Conservation (phyloP, 1,140 invertebrate species). For the Mya arenaria region DNA sequence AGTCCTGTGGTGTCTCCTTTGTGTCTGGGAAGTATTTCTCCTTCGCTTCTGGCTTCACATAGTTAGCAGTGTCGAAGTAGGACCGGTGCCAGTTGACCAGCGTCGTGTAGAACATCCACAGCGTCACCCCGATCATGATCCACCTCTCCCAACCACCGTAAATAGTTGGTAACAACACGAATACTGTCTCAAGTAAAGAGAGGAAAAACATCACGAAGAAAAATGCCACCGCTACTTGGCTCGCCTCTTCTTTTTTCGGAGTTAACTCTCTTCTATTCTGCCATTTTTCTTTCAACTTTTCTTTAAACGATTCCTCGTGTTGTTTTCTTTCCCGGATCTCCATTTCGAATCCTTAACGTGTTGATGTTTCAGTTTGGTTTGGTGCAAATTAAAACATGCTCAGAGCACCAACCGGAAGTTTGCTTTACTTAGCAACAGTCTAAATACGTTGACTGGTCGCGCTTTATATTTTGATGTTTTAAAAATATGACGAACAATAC, state of each 20-base stretch:
- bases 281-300: constrained; percentile 40
- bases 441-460: constrained; percentile 46
- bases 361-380: background rate
- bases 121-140: background rate
- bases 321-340: constrained; percentile 41
- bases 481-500: no score
- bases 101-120: constrained; percentile 23
- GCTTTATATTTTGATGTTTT: no score
- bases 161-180: constrained; percentile 21
- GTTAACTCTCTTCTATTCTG: constrained; percentile 49
- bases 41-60: constrained; percentile 35
- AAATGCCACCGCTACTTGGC: constrained; percentile 18
- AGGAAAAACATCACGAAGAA: constrained; percentile 23
- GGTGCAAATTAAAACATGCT: constrained; percentile 30
- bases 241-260: constrained; percentile 33
- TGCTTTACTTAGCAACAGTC: constrained; percentile 42
- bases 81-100: constrained; percentile 37
- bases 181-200: constrained; percentile 19
- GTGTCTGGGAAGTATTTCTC: constrained; percentile 32
- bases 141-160: background rate
- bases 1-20: constrained; percentile 30
- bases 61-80: constrained; percentile 50
- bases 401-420: constrained; percentile 40
- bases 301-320: constrained; percentile 26
- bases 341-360: background rate